Percentiles rank a stretch among this genome's conserved stretches.
phyloP scores from a whole-genome alignment of 1,140 invertebrate species.

The Pachypsylla venusta region DNA sequence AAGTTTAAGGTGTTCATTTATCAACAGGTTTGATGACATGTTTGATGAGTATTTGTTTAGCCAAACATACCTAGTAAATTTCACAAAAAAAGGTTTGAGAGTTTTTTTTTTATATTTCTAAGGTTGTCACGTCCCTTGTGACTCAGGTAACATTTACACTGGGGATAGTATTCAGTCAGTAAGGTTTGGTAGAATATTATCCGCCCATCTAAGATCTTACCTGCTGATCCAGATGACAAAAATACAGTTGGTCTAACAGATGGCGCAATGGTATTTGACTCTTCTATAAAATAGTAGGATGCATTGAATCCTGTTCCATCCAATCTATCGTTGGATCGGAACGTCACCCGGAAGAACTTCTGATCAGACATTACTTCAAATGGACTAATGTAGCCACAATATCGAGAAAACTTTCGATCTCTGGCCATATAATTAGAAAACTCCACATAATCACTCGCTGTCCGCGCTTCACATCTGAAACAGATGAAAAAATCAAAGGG shows the following conservation, averaged over 20 bases:
- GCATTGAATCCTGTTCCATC: constrained; percentile 89
- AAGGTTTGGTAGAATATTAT: too few relatives aligned
- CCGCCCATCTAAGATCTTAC: too few relatives aligned
- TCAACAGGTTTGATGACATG: too few relatives aligned
- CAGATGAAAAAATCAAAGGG: too few relatives aligned
- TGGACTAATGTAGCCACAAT: constrained; percentile 56
- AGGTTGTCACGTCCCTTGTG: too few relatives aligned
- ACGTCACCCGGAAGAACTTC: constrained; percentile 86
- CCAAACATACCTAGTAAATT: too few relatives aligned
- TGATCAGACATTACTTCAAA: constrained; percentile 54
- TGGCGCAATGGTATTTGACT: constrained; percentile 16
- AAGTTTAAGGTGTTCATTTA: too few relatives aligned
- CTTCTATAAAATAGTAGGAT: constrained; percentile 59
- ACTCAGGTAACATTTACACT: too few relatives aligned
- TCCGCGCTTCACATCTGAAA: constrained; percentile 65
- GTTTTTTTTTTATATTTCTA: too few relatives aligned
- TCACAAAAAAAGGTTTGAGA: too few relatives aligned
- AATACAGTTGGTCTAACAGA: not conserved
- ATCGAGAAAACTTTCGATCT: constrained; percentile 69
- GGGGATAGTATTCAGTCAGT: too few relatives aligned
- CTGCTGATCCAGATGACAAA: not conserved
- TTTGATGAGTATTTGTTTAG: too few relatives aligned
- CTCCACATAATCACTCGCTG: constrained; percentile 83
- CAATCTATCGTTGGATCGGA: constrained; percentile 80
- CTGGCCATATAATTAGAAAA: constrained; percentile 81